phyloP scores from a whole-genome alignment of 2,888 invertebrate species.

The Dilophus febrilis region DNA sequence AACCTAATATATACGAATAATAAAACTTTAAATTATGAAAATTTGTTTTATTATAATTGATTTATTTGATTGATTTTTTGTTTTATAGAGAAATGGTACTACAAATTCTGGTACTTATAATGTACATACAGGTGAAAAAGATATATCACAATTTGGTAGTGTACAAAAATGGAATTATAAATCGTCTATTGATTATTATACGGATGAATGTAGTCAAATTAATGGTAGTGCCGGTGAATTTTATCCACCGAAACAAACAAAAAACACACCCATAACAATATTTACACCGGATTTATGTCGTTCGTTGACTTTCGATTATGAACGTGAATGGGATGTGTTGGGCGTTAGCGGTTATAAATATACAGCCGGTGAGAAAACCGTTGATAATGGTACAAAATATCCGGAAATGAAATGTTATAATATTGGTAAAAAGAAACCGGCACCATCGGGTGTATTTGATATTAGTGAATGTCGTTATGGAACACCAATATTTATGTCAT shows the following conservation, averaged over 20 bases:
- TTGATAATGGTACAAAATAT: conserved; percentile 47
- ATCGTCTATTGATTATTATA: conserved; percentile 35
- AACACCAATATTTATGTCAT: conserved; percentile 66
- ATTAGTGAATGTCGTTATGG: conserved; percentile 63
- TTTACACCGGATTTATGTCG: conserved; percentile 66
- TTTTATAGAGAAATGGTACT: conserved; percentile 57
- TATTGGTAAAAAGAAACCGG: conserved; percentile 41
- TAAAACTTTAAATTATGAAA: too few relatives aligned
- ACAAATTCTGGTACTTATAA: conserved; percentile 53
- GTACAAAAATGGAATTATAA: conserved; percentile 55
- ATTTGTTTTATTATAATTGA: too few relatives aligned
- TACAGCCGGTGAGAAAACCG: conserved; percentile 40
- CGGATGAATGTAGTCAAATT: conserved; percentile 39
- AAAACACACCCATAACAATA: conserved; percentile 38
- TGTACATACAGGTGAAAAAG: conserved; percentile 50
- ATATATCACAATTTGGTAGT: conserved; percentile 46
- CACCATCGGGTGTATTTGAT: conserved; percentile 57
- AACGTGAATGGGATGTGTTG: conserved; percentile 35
- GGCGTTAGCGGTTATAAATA: conserved; percentile 51
- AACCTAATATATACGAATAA: too few relatives aligned
- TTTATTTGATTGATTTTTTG: background rate
- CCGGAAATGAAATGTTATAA: conserved; percentile 54
- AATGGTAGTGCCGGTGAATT: conserved; percentile 67
- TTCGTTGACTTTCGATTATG: conserved; percentile 42
- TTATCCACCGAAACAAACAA: conserved; percentile 46